Evolutionary conservation across 2,888 invertebrate species (phyloP).

Genomic region (Galerucella pusilla): DNA sequence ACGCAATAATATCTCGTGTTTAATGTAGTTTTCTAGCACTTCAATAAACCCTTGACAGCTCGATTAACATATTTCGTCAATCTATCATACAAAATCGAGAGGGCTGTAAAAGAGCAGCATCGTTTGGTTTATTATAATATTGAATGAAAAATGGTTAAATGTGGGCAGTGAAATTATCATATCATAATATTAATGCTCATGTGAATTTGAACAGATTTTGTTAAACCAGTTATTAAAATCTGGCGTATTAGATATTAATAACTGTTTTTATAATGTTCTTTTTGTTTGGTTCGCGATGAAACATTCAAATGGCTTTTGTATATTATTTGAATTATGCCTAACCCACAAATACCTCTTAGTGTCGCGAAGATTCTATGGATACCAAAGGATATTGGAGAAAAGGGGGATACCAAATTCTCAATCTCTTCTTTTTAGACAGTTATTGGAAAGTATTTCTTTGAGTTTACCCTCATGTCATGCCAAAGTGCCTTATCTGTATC

Average conservation of each 20-base stretch:
- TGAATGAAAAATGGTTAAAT: slow-evolving; percentile 3
- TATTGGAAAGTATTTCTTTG: too few species aligned
- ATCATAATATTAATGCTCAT: not conserved
- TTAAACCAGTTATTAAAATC: too few species aligned
- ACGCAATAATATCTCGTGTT: slow-evolving; percentile 49
- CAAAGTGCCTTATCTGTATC: too few species aligned
- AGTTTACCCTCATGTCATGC: too few species aligned
- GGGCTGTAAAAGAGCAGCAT: slow-evolving; percentile 30
- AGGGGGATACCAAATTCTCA: too few species aligned
- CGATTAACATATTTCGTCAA: slow-evolving; percentile 52
- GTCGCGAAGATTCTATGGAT: too few species aligned
- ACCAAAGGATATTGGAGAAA: too few species aligned
- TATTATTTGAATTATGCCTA: too few species aligned
- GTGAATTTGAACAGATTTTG: not conserved
- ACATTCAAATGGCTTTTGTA: too few species aligned
- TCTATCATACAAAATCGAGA: slow-evolving; percentile 45
- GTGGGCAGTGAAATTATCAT: not conserved
- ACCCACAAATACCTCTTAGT: too few species aligned
- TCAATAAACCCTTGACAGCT: slow-evolving; percentile 50
- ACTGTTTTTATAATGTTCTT: not conserved
- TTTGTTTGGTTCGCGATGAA: too few species aligned
- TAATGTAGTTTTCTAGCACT: slow-evolving; percentile 52
- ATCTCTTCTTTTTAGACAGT: too few species aligned
- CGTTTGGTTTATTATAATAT: slow-evolving; percentile 28
- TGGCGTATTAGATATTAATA: not conserved